Conservation (phyloP, 1,140 invertebrate genomes). For the Papilio xuthus region DNA sequence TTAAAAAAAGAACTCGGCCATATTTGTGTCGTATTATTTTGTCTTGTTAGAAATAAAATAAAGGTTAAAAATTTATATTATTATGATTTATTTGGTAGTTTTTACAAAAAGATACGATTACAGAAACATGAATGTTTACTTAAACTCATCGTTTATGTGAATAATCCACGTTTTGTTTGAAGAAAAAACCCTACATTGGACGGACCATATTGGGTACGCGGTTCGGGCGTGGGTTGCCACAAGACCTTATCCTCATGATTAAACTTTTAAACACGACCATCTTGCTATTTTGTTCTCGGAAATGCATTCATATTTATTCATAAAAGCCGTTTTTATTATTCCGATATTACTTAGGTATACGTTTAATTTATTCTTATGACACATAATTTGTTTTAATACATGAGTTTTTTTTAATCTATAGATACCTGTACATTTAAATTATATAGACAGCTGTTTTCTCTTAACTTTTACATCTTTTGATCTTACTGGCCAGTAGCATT, state of each 20-base stretch:
- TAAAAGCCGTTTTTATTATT: slow-evolving; percentile 8
- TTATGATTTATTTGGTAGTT: too few relatives aligned
- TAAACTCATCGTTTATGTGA: not conserved
- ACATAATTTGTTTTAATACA: slow-evolving; percentile 2
- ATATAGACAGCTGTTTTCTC: not conserved
- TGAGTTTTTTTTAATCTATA: not conserved
- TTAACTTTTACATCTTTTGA: not conserved
- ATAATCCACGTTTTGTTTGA: slow-evolving; percentile 16
- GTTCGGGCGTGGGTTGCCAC: slow-evolving; percentile 16
- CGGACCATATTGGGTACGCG: slow-evolving; percentile 21
- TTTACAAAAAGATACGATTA: not conserved
- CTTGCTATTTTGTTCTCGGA: slow-evolving; percentile 34
- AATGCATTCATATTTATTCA: slow-evolving; percentile 35
- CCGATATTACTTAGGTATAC: slow-evolving; percentile 29
- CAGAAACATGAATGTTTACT: not conserved
- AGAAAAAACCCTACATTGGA: slow-evolving; percentile 27
- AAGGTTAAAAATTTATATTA: too few relatives aligned
- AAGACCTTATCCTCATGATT: slow-evolving; percentile 19
- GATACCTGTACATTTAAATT: not conserved
- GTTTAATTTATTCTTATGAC: slow-evolving; percentile 19
- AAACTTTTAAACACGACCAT: slow-evolving; percentile 13
- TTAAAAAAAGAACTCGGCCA: not conserved
- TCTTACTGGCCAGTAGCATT: too few relatives aligned
- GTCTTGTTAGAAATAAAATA: too few relatives aligned
- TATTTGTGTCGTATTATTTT: too few relatives aligned